Evolutionary conservation across 2,797 vertebrate species (phyloP).

Genomic region (Ceryle rudis): DNA sequence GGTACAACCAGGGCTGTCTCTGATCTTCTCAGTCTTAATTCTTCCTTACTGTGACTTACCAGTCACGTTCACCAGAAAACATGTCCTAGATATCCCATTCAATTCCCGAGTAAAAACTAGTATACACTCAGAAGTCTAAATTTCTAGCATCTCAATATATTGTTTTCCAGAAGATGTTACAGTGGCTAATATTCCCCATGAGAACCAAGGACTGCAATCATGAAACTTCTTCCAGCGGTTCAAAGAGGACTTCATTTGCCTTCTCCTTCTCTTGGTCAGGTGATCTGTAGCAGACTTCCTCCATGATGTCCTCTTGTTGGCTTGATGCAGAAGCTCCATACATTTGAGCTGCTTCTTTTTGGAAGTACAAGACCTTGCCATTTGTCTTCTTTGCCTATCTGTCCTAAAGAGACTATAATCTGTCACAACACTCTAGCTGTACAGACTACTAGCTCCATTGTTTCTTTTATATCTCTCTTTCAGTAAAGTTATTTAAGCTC

Average conservation of each 20-base stretch:
- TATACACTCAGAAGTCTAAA: neutral
- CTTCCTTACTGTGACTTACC: neutral
- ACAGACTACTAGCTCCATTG: neutral
- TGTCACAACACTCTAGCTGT: neutral
- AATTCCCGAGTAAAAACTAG: neutral
- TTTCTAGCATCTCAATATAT: neutral
- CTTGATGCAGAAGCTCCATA: neutral
- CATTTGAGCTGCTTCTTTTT: neutral
- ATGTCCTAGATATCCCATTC: neutral
- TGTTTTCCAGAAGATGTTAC: neutral
- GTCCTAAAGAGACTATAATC: neutral
- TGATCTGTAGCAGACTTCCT: neutral
- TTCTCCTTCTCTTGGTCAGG: neutral
- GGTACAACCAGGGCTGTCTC: neutral
- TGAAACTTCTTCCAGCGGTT: neutral
- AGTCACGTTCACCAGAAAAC: neutral
- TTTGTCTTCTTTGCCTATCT: neutral
- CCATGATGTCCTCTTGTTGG: neutral
- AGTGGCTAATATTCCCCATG: neutral
- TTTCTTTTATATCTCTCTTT: neutral
- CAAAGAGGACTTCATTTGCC: neutral
- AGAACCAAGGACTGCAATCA: neutral
- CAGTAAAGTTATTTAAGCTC: neutral
- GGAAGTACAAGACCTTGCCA: neutral
- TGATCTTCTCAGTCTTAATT: neutral